Evolutionary conservation across 2,888 invertebrate genomes (phyloP), one percentile per base, ranked within the genome.

Genomic region (Allacma fusca): DNA sequence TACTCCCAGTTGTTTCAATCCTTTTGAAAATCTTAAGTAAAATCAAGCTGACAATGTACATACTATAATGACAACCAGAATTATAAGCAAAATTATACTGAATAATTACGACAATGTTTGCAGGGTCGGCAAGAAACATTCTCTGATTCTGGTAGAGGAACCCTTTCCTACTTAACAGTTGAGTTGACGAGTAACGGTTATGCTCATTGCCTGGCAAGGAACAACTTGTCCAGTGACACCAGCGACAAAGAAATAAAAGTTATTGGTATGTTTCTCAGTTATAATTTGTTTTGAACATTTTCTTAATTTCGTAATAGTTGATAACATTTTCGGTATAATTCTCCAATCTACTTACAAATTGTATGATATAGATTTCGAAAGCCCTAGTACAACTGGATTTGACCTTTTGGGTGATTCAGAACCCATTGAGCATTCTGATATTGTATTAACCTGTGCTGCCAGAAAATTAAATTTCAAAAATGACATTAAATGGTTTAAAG

Each of bases 401-500:
- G 86, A 85, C 62, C 85, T 88, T 23, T 85, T 85, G 0, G 65
- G 76, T 13, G 79, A 83, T 4, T 69, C 77, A 2, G 82, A 77
- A 26, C 82, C 89, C 0, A 89, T 91, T 0, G 87, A 88, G 40
- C 90, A 89, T 0, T 91, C 92, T 80, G 84, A 88, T 75, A 84
- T 91, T 0, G 86, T 85, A 21, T 82, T 92, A 7, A 88, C 86
- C 5, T 92, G 92, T 85, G 90, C 89, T 1, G 90, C 90, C 0
- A 88, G 91, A 0, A 87, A 88, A 23, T 88, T 89, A 80, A 88
- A 89, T 79, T 90, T 88, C 81, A 87, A 88, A 0, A 85, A 87
- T 1, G 84, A 87, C 16, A 85, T 91, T 1, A 82, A 85, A 21
- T 92, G 92, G 92, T 5, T 26, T 86, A 85, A 28, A 16, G 21